phyloP scores from a whole-genome alignment of 1,140 invertebrate genomes.

The Harpegnathos saltator region DNA sequence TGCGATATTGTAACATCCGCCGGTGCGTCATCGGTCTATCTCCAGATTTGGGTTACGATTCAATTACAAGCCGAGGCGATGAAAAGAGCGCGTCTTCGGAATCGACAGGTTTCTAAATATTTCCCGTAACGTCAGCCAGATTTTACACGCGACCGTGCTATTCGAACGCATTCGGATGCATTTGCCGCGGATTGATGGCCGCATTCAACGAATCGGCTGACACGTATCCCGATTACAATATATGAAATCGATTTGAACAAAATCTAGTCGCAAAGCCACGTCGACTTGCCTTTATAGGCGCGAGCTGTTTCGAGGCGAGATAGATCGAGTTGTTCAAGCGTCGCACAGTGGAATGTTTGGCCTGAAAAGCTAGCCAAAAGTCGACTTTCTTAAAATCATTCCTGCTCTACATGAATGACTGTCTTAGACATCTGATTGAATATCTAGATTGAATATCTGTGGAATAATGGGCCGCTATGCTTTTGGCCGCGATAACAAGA shows the following conservation, averaged over 20 bases:
- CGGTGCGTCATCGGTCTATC: neutral
- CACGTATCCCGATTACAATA: neutral
- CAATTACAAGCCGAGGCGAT: conserved; percentile 59
- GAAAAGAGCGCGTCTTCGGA: conserved; percentile 22
- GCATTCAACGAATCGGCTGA: neutral
- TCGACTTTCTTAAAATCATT: too few relatives aligned
- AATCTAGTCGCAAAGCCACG: neutral
- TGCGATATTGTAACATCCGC: conserved; percentile 10
- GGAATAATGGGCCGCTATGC: too few relatives aligned
- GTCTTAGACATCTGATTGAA: too few relatives aligned
- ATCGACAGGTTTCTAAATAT: conserved; percentile 41
- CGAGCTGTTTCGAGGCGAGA: too few relatives aligned
- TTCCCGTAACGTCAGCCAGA: conserved; percentile 6
- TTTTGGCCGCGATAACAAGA: too few relatives aligned
- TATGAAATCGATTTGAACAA: neutral
- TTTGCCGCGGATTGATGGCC: neutral
- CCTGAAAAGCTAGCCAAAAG: too few relatives aligned
- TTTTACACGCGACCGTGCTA: neutral
- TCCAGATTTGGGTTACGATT: conserved; percentile 66
- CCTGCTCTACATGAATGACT: too few relatives aligned
- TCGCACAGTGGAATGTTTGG: too few relatives aligned
- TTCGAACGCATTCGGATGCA: neutral
- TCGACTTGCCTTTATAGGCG: neutral
- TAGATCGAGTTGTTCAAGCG: too few relatives aligned
- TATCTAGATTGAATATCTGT: too few relatives aligned